A percentile compares a stretch with the other conserved stretches of the same genome.
phyloP scores from a whole-genome alignment of 37 sponge, comb jelly and placozoan species.

The Spongilla lacustris region DNA sequence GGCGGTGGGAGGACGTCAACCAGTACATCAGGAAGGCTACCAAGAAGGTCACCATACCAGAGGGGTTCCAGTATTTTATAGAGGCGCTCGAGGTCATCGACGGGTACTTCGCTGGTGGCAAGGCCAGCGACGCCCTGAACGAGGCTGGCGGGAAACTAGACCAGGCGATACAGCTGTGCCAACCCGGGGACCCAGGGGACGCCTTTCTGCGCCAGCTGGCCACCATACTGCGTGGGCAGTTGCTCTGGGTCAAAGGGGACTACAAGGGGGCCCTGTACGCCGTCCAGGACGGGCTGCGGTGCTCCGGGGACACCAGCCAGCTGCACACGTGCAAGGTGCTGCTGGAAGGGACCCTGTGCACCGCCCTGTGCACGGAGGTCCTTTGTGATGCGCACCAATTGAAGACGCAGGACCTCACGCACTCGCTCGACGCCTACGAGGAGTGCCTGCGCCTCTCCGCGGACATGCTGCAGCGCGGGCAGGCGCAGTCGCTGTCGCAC shows the following conservation, averaged over 20 bases:
- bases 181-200: conserved; percentile 37
- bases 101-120: conserved; percentile 20
- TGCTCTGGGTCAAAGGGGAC: conserved; percentile 41
- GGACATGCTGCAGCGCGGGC: conserved; percentile 3
- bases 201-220: conserved; percentile 32
- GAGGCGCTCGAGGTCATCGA: conserved; percentile 45
- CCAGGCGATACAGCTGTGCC: conserved; percentile 17
- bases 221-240: conserved; percentile 45
- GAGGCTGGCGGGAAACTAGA: conserved; percentile 30
- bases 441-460: conserved; percentile 27
- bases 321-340: conserved; percentile 58
- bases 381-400: neutral
- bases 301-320: conserved; percentile 8
- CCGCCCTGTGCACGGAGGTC: conserved; percentile 39
- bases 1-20: conserved; percentile 57
- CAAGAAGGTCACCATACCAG: conserved; percentile 52
- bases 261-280: neutral
- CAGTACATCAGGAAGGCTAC: conserved; percentile 34
- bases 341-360: conserved; percentile 40
- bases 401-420: neutral
- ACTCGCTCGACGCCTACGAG: conserved; percentile 57
- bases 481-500: neutral
- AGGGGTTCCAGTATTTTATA: conserved; percentile 21
- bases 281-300: conserved; percentile 16
- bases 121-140: neutral